Evolutionary conservation across 2,797 vertebrate species (phyloP), one percentile per base, ranked within the genome.

Genomic region (Denticeps clupeoides): DNA sequence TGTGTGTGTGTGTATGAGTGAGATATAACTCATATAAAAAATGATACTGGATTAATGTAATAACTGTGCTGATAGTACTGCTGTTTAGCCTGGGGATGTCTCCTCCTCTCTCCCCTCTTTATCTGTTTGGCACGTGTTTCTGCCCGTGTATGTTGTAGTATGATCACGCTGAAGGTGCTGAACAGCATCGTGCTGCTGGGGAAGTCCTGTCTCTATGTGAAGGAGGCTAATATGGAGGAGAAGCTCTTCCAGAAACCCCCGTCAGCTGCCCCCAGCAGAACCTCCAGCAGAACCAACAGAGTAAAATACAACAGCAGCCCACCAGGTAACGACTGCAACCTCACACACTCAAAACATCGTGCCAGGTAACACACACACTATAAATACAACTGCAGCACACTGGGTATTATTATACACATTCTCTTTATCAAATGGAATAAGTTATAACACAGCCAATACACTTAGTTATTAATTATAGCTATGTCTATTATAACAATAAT

Each of bases 181-280:
- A 99, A 97, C 65, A 98, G 93, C 57, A 95, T 99, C 1, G 82
- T 99, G 55, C 75, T 99, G 22, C 67, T 99, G 68, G 95, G 95
- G 13, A 95, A 91, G 9, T 98, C 95, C 0, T 98, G 93, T 62
- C 72, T 83, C 22, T 98, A 97, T 8, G 90, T 99, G 35, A 97
- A 93, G 70, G 85, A 90, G 41, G 95, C 95, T 64, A 90, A 95
- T 49, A 98, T 99, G 91, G 95, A 99, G 54, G 90, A 99, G 47
- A 99, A 99, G 69, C 74, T 99, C 51, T 91, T 87, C 9, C 79
- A 86, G 65, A 82, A 84, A 5, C 79, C 90, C 4, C 69, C 83
- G 0, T 69, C 84, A 15, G 69, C 72, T n/a, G 75, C 74, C 2
- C 86, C 90, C 5, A 85, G 89, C 57, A 89, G 89, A 10, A 66